Evolutionary conservation across 2,888 invertebrate genomes (phyloP).

Genomic region (Mayetiola destructor): DNA sequence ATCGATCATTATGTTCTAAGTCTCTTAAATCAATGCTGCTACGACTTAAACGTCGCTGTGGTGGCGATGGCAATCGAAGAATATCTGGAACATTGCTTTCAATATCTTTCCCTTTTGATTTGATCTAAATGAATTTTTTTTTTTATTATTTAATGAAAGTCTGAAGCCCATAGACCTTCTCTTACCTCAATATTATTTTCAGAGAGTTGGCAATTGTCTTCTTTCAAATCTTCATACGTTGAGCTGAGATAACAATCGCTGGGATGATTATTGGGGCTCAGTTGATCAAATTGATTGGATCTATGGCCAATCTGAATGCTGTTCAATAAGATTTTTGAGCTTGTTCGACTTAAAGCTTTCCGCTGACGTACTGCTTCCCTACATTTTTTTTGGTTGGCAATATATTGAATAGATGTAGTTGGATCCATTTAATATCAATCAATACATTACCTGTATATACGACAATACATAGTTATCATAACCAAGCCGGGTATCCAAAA

Average conservation of each 20-base stretch:
- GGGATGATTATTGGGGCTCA: constrained; percentile 42
- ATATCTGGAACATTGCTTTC: constrained; percentile 25
- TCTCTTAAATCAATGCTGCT: constrained; percentile 36
- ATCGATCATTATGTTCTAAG: constrained; percentile 35
- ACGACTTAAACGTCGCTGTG: constrained; percentile 34
- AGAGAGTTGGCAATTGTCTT: constrained; percentile 34
- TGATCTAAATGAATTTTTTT: not conserved
- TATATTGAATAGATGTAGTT: no score
- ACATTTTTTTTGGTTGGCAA: constrained; percentile 21
- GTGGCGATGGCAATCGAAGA: constrained; percentile 34
- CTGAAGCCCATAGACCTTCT: not conserved
- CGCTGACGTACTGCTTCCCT: constrained; percentile 69
- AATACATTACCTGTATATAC: constrained; percentile 48
- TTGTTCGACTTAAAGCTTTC: constrained; percentile 70
- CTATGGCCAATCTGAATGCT: constrained; percentile 71
- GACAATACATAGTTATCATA: constrained; percentile 83
- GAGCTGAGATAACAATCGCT: constrained; percentile 41
- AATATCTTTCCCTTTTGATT: not conserved
- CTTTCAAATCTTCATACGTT: constrained; percentile 27
- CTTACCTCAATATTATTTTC: constrained; percentile 35
- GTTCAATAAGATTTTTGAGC: constrained; percentile 70
- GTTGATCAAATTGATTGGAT: constrained; percentile 46
- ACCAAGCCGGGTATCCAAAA: constrained; percentile 89
- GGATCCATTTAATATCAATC: no score
- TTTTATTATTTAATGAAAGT: not conserved